Base-by-base conservation (phyloP, 2,113 vertebrate genomes). In the Oncorhynchus masou region DNA sequence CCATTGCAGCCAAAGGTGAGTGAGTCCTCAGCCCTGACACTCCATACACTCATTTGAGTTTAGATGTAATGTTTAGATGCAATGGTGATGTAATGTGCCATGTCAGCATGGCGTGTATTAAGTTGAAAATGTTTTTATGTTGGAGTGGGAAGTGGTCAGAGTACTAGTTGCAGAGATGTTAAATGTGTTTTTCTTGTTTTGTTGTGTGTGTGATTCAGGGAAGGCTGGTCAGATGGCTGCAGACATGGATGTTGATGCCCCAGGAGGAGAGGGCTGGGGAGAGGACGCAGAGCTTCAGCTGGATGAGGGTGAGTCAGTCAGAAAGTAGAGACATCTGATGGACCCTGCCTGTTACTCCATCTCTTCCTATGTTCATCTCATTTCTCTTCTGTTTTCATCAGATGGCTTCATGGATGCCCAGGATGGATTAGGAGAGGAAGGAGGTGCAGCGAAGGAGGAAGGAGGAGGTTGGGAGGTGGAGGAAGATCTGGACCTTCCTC, bases 401-500 rank as follows among this genome's bases (percentile, higher is more conserved):
- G 98, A 99, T 74, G 97, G 97, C 3, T 99, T 97, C 82, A 94
- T 97, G 91, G 98, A 99, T 54, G 96, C 97, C 1, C 92, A 94
- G 62, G 98, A 99, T 39, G 95, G 92, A 66, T 94, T 97, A 12
- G 96, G 94, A 15, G 97, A 99, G 0, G 98, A 98, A 6, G 39
- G 39, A 11, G 88, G 93, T 2, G 90, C 94, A 5, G 94, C 83
- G 0, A 96, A 94, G 78, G 98, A 98, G 73, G 98, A 99, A 84
- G 98, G 98, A 82, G 96, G 96, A 34, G 98, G 98, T 70, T 99
- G 98, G 98, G 98, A 99, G 24, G 96, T 99, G 0, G 98, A 99
- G 67, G 98, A 99, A 78, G 98, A 99, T 80, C 82, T 99, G 88
- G 98, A 99, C 68, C 96, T 99, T 48, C 98, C 98, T 4, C 96